phyloP scores from a whole-genome alignment of 2,888 invertebrate species.

The Cetonia aurata region DNA sequence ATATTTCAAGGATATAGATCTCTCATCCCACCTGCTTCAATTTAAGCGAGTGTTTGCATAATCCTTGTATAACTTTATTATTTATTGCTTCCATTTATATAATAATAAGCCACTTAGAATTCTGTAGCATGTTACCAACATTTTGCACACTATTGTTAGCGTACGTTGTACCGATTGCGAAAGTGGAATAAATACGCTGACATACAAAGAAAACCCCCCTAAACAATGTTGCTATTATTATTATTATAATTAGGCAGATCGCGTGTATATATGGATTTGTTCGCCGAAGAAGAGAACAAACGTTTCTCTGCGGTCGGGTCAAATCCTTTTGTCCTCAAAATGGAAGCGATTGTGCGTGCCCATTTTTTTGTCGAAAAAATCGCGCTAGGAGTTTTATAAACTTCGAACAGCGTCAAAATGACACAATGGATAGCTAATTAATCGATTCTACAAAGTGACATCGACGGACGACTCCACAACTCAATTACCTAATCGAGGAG shows the following conservation, averaged over 20 bases:
- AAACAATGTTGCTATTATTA: too few relatives aligned
- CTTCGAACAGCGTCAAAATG: slow-evolving; percentile 21
- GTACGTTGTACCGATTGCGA: too few relatives aligned
- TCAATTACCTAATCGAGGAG: slow-evolving; percentile 32
- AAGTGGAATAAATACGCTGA: too few relatives aligned
- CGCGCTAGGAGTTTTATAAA: slow-evolving; percentile 14
- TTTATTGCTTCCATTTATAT: too few relatives aligned
- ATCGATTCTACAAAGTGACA: slow-evolving; percentile 26
- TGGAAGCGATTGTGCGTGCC: slow-evolving; percentile 19
- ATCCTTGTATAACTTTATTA: too few relatives aligned
- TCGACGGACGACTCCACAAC: slow-evolving; percentile 15
- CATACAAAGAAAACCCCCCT: too few relatives aligned
- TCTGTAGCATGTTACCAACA: too few relatives aligned
- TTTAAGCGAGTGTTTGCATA: too few relatives aligned
- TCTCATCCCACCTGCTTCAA: too few relatives aligned
- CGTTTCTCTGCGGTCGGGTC: slow-evolving; percentile 27
- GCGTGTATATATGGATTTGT: slow-evolving; percentile 14
- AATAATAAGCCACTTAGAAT: too few relatives aligned
- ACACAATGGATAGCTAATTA: slow-evolving; percentile 35
- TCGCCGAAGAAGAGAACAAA: slow-evolving; percentile 17
- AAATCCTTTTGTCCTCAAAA: slow-evolving; percentile 28
- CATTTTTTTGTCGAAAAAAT: slow-evolving; percentile 12
- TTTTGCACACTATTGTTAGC: too few relatives aligned
- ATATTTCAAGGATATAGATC: too few relatives aligned
- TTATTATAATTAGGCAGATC: neutral